These are phyloP conservation scores for Hanleya hanleyi DNA, from an alignment of 2,888 invertebrate genomes.

Conservation along the genomic window DNA sequence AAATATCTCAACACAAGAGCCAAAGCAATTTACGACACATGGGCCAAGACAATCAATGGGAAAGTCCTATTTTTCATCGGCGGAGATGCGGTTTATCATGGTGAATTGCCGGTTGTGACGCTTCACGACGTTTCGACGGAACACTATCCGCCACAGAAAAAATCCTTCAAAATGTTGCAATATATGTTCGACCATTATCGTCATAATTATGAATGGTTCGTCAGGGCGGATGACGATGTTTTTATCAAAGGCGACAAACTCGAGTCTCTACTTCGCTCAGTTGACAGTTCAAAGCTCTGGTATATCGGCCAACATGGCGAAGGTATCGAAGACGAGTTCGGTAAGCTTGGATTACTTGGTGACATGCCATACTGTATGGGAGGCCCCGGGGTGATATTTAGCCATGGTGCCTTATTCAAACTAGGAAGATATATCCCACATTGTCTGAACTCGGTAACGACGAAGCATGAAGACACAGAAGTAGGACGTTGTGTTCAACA, in stretches of 20 bases:
- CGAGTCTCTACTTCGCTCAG: slow-evolving; percentile 85
- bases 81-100: slow-evolving; percentile 75
- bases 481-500: slow-evolving; percentile 94
- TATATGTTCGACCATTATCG: slow-evolving; percentile 94
- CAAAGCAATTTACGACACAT: slow-evolving; percentile 91
- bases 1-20: slow-evolving; percentile 91
- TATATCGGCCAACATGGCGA: slow-evolving; percentile 81
- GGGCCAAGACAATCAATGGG: slow-evolving; percentile 92
- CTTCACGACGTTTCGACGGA: slow-evolving; percentile 91
- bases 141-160: slow-evolving; percentile 97
- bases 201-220: slow-evolving; percentile 94
- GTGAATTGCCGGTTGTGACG: slow-evolving; percentile 82
- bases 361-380: slow-evolving; percentile 99
- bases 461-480: slow-evolving; percentile 98
- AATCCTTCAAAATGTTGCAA: slow-evolving; percentile 90
- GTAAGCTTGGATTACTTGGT: slow-evolving; percentile 81
- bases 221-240: slow-evolving; percentile 97
- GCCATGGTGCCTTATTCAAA: slow-evolving; percentile 85
- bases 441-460: slow-evolving; percentile 91
- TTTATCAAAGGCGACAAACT: slow-evolving; percentile 90
- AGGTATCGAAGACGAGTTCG: slow-evolving; percentile 82
- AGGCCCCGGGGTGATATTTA: slow-evolving; percentile 95
- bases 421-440: slow-evolving; percentile 89
- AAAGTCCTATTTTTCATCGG: slow-evolving; percentile 88
- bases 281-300: slow-evolving; percentile 88